Base-by-base conservation (phyloP, 2,888 invertebrate species). In the Papilio gigon region DNA sequence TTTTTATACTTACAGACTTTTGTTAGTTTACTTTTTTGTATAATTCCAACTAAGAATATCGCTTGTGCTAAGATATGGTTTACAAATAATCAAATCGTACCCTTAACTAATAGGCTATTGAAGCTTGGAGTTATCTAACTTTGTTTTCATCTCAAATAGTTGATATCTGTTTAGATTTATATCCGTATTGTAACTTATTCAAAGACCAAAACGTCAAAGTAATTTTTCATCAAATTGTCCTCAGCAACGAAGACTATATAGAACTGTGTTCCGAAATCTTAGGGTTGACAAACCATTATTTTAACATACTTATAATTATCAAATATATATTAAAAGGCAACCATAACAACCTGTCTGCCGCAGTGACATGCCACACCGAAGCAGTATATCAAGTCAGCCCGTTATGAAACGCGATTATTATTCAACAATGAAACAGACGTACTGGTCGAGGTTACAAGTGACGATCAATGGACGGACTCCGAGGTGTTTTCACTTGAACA, bases 341-440 rank as follows among this genome's bases (percentile, higher is more conserved):
- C 47, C 47, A 20, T 22, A 22, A 47, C 22, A 50, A 50, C 50
- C 25, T 2, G 50, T 11, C 53, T 30, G 50, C 27, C 50, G 14
- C 47, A 30, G 27, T 3, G n/a, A 53, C 30, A 56, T 27, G 27
- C 30, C 27, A 56, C 17, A 30, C 17, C 17, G 14, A 56, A 27
- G 35, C 42, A 75, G 74, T 77, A 78, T 77, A 79, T 75, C 75
- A 74, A 73, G 74, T 74, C 75, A 62, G 72, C 50, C 60, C 68
- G 73, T 84, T 85, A 83, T 79, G 80, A 75, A 84, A 86, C 76
- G 73, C 63, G 73, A 68, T 76, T 80, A 78, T 85, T 85, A 87
- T 84, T 80, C 77, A 87, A 86, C 81, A 84, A 86, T 84, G 84
- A 85, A 78, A 79, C n/a, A 75, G 83, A 82, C 82, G 81, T 80